phyloP scores from a whole-genome alignment of 2,797 vertebrate genomes.

The Cetoscarus ocellatus region DNA sequence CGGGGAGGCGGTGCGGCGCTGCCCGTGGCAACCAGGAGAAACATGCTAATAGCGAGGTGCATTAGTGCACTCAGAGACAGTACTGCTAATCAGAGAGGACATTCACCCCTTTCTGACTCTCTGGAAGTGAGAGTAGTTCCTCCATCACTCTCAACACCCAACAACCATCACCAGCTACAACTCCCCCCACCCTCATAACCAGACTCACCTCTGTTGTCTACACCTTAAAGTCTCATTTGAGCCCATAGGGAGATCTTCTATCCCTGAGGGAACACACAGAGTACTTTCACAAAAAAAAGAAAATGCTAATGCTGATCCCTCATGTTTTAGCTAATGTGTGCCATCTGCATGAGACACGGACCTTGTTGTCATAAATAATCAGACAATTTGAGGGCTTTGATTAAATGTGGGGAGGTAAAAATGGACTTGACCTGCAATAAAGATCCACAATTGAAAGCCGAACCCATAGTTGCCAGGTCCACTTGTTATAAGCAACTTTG shows the following conservation, averaged over 20 bases:
- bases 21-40: slow-evolving; percentile 83
- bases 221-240: not conserved
- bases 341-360: too few relatives aligned
- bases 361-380: too few relatives aligned
- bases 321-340: too few relatives aligned
- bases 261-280: too few relatives aligned
- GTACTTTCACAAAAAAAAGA: too few relatives aligned
- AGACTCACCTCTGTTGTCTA: slow-evolving; percentile 9
- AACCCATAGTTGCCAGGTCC: too few relatives aligned
- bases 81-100: slow-evolving; percentile 78
- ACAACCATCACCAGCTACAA: slow-evolving; percentile 14
- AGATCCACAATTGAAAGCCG: too few relatives aligned
- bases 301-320: too few relatives aligned
- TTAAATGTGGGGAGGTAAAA: too few relatives aligned
- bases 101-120: slow-evolving; percentile 53
- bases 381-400: too few relatives aligned
- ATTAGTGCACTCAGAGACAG: slow-evolving; percentile 81
- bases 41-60: slow-evolving; percentile 86
- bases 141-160: slow-evolving; percentile 53
- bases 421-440: too few relatives aligned
- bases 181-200: slow-evolving; percentile 10
- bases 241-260: not conserved
- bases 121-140: slow-evolving; percentile 46
- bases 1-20: slow-evolving; percentile 65
- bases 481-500: too few relatives aligned